Percentiles rank a stretch among this genome's conserved stretches.
Conservation (phyloP, 2,888 invertebrate genomes). For the Phorcus lineatus region DNA sequence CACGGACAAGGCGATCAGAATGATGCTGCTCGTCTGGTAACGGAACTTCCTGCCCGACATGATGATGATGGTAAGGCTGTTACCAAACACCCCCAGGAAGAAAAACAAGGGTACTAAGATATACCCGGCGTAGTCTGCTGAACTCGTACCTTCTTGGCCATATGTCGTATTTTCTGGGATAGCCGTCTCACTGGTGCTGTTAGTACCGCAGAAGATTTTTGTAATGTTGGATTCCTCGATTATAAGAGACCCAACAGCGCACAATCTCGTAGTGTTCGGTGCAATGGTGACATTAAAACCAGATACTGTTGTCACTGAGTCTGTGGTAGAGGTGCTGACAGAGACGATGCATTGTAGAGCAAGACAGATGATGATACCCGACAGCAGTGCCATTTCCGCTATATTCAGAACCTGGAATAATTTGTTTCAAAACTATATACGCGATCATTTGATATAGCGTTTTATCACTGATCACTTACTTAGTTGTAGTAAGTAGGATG, state of each 20-base stretch:
- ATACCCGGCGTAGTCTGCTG: slow-evolving; percentile 17
- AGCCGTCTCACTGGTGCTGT: neutral
- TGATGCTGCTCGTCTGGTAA: slow-evolving; percentile 42
- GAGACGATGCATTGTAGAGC: too few species aligned
- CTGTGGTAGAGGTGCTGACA: too few species aligned
- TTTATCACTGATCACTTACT: too few species aligned
- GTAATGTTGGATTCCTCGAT: neutral
- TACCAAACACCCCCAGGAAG: slow-evolving; percentile 48
- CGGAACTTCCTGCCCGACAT: slow-evolving; percentile 47
- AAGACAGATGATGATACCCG: too few species aligned
- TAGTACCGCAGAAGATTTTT: neutral
- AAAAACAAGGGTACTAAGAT: slow-evolving; percentile 45
- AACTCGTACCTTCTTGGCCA: neutral
- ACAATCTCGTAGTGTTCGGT: neutral
- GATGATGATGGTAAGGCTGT: slow-evolving; percentile 47
- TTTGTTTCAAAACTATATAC: too few species aligned
- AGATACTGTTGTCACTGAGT: too few species aligned
- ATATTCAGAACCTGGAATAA: too few species aligned
- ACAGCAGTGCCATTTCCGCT: too few species aligned
- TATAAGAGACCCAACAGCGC: neutral
- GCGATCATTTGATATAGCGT: too few species aligned
- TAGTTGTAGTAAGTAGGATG: too few species aligned
- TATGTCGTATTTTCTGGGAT: neutral
- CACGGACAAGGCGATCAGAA: slow-evolving; percentile 50
- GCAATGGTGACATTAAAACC: neutral